Base-by-base conservation (phyloP, 2,113 vertebrate genomes). In the Lagopus leucura region DNA sequence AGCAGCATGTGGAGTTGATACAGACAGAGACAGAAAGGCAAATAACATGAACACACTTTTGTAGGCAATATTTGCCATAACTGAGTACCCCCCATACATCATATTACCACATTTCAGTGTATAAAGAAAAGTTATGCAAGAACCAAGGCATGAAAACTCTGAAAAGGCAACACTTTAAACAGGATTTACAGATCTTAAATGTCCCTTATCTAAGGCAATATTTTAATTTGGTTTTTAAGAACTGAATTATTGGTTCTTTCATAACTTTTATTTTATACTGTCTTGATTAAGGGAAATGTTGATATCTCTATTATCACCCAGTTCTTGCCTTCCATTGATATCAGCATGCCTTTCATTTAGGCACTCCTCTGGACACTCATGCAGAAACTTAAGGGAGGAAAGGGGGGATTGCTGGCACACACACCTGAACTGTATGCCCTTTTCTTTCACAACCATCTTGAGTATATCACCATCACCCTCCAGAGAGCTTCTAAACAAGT, bases 1-100 rank as follows among this genome's bases (percentile, higher is more conserved):
- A 97, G 95, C 96, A 96, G 97, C 97, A 98, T 97, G 97, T 98
- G 98, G 97, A 98, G 97, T 97, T 98, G 97, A 98, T 98, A 96
- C 94, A 98, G 97, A 55, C 66, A 66, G 96, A 97, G 95, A 96
- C 96, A 97, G 97, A 94, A 94, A 97, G 94, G 97, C 97, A 96
- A 97, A 96, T 92, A 97, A 45, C 93, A 96, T 91, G 96, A 96
- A 95, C 95, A 95, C 90, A 95, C 89, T 93, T 95, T 94, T 93
- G 93, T 79, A 95, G 92, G 88, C 94, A 87, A 83, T 90, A 93
- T 95, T 96, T 96, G 97, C 96, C 92, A 80, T 93, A 93, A 96
- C 38, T 12, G 86, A 97, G 87, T 82, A 95, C 45, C n/a, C 55
- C 25, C 28, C 20, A 61, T 90, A 84, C 93, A 79, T 96, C 94